Percentiles rank a stretch among this genome's conserved stretches.
phyloP scores from a whole-genome alignment of 1,140 invertebrate species.

The Sycophaga agraensis region DNA sequence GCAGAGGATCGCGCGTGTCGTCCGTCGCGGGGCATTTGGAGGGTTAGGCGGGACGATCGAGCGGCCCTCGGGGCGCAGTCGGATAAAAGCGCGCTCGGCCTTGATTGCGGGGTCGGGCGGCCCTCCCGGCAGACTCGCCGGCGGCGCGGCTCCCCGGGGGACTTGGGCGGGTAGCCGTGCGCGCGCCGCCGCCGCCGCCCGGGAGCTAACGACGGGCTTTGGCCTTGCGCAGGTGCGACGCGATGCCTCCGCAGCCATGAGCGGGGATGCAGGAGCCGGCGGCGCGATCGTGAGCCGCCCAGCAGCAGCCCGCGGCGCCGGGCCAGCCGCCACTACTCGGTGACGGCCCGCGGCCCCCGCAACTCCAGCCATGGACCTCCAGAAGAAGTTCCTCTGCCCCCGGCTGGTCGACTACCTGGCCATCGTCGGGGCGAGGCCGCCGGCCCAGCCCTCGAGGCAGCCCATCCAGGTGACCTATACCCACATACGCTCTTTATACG shows the following conservation, averaged over 20 bases:
- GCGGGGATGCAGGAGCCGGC: neutral
- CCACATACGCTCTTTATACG: slow-evolving; percentile 43
- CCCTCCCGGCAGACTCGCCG: too few relatives aligned
- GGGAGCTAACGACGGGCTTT: too few relatives aligned
- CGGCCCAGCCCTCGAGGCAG: slow-evolving; percentile 61
- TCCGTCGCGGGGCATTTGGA: too few relatives aligned
- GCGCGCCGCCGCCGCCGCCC: too few relatives aligned
- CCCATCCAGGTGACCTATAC: slow-evolving; percentile 68
- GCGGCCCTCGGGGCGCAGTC: too few relatives aligned
- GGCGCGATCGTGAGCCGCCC: slow-evolving; percentile 3
- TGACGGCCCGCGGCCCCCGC: neutral
- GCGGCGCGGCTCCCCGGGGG: too few relatives aligned
- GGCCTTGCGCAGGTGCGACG: too few relatives aligned
- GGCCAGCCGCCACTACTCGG: neutral
- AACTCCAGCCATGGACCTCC: slow-evolving; percentile 61
- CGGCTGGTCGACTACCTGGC: slow-evolving; percentile 93
- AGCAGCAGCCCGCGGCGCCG: neutral
- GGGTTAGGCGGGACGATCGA: too few relatives aligned
- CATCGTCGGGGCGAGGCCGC: slow-evolving; percentile 86
- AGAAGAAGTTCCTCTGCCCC: slow-evolving; percentile 80
- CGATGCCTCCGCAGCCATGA: neutral
- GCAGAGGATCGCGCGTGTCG: too few relatives aligned
- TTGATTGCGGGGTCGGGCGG: too few relatives aligned
- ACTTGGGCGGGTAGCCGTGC: too few relatives aligned
- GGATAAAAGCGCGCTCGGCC: too few relatives aligned